Evolutionary conservation across 2,888 invertebrate species (phyloP), one percentile per base, ranked within the genome.

Genomic region (Dorcus parallelipipedus): DNA sequence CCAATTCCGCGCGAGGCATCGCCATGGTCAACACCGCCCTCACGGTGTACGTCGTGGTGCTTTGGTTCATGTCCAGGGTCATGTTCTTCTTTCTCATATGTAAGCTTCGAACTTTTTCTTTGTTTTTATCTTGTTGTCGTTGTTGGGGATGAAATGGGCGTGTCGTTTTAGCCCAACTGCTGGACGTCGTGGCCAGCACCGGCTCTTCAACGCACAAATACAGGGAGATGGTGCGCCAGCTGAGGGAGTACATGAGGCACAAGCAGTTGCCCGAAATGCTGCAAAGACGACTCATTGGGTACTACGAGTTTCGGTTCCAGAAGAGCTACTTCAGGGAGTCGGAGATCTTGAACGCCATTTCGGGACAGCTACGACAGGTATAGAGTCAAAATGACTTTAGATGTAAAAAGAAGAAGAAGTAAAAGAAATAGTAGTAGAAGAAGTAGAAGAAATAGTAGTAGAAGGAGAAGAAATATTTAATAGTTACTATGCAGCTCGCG

Each of bases 231-330:
- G 81, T 83, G 67, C 78, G 81, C 49, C 83, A 84, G 70, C 68
- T 80, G 8, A 77, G 81, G 71, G 82, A 83, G 61, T 86, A 85
- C 67, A 84, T 85, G 81, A 73, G 75, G 8, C 81, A 83, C 59
- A 83, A 83, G 67, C 83, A 83, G 64, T 78, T 86, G 26, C 83
- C 86, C 0, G 66, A 72, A n/a, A 69, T 77, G 23, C 74, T 86
- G 59, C 80, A 81, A 69, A 75, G 78, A 33, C 79, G 83, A n/a
- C 78, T 86, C n/a, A 72, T 81, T 8, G 76, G 76, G 2, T 86
- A 83, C 69, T 86, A 85, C 68, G 80, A 82, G 59, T 83, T 84
- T 70, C 79, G 80, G 58, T 86, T 81, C 67, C 83, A 83, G 66
- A 82, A 81, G 62, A 77, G 78, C 54, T 86, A 83, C 68, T 86